Evolutionary conservation across 1,140 invertebrate species (phyloP), one percentile per base, ranked within the genome.

Genomic region (Andricus grossulariae): DNA sequence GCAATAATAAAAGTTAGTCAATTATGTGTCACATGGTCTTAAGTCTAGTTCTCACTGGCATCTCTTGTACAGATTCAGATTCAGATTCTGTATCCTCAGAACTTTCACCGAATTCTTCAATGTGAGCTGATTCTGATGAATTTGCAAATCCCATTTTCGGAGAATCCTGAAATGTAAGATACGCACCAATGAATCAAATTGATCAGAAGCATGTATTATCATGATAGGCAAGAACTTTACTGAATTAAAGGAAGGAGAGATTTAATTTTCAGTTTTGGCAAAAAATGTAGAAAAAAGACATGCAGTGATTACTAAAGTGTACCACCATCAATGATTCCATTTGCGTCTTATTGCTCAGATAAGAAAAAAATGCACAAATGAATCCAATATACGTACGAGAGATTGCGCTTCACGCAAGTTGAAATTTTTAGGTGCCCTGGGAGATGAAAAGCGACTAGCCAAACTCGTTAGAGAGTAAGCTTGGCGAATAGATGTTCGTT

Each of bases 391-490:
- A 72, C 54, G 79, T 83, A 88, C 86, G 45, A 82, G 75, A 49
- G 84, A 84, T 72, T 85, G 84, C 2, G 75, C 39, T 19, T 71
- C 82, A 74, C 77, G 83, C 50, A 16, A 19, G 70, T 87, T 73
- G 87, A 85, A 49, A 75, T 78, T 66, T 71, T 74, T 39, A 82
- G 74, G 70, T 71, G 77, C 72, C 15, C 86, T 87, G 2, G 90
- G 88, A 32, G 88, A 84, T 15, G 87, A 86, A 73, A 92, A 90
- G 55, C 91, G 82, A 70, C 76, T 87, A 15, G 89, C 84, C 7
- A 94, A 84, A 8, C 93, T 94, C 0, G 92, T 92, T 51, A 94
- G 84, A 2, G 94, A 94, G 72, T 91, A 87, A 16, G 90, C 85
- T 70, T 91, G 89, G 71, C 90, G 88, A 80, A 92, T 92, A 32